Conservation (phyloP, 2,888 invertebrate genomes). For the Mimachlamys varia region DNA sequence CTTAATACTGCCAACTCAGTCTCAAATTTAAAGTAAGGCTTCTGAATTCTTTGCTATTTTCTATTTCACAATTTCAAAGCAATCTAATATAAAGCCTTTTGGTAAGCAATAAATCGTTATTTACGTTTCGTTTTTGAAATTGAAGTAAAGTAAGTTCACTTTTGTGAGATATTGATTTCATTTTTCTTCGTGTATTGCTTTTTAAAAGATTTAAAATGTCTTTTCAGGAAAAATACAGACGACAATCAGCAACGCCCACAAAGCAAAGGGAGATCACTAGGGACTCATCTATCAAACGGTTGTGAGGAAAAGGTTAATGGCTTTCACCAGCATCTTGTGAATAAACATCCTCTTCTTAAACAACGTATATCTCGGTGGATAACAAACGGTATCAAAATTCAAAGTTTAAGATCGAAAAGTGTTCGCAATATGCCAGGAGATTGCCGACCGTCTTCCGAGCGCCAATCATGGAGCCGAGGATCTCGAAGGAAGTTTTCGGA, state of each 20-base stretch:
- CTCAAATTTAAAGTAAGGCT: background rate
- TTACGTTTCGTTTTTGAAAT: no score
- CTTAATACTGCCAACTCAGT: background rate
- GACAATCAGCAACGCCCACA: slow-evolving; percentile 41
- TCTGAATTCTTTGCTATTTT: background rate
- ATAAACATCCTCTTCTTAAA: slow-evolving; percentile 58
- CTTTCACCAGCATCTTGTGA: slow-evolving; percentile 60
- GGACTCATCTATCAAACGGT: slow-evolving; percentile 47
- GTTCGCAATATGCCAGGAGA: background rate
- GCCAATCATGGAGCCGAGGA: slow-evolving; percentile 7
- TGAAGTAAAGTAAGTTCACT: background rate
- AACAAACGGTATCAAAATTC: slow-evolving; percentile 64
- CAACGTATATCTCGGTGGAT: slow-evolving; percentile 62
- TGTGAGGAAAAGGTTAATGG: slow-evolving; percentile 54
- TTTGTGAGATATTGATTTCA: background rate
- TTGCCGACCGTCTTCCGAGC: background rate
- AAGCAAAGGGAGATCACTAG: slow-evolving; percentile 38
- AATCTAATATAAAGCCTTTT: no score
- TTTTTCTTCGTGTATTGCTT: background rate
- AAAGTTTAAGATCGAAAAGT: slow-evolving; percentile 54
- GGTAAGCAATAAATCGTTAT: no score
- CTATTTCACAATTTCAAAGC: no score
- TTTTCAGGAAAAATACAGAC: background rate
- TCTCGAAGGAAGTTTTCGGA: slow-evolving; percentile 39
- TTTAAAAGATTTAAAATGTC: background rate